phyloP scores from a whole-genome alignment of 2,797 vertebrate genomes.

The Neolamprologus multifasciatus region DNA sequence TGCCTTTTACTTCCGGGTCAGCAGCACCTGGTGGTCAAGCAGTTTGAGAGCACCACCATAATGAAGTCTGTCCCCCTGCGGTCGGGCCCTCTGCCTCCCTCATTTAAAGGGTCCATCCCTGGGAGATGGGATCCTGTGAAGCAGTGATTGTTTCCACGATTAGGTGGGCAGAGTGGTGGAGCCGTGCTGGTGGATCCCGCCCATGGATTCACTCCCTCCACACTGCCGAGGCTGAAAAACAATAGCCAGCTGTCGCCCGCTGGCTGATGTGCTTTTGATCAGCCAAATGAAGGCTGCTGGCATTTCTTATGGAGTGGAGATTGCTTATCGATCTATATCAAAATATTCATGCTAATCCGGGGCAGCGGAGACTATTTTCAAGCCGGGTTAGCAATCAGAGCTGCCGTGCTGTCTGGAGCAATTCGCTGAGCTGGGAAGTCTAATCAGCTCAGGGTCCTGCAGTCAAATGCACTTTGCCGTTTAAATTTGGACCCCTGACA shows the following conservation, averaged over 20 bases:
- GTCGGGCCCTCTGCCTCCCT: conserved; percentile 73
- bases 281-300: conserved; percentile 99
- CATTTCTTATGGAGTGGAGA: conserved; percentile 99
- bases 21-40: conserved; percentile 31
- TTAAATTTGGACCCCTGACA: conserved; percentile 99
- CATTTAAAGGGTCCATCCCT: conserved; percentile 82
- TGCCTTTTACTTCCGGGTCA: conserved; percentile 74
- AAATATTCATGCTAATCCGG: conserved; percentile 99
- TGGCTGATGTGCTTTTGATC: conserved; percentile 97
- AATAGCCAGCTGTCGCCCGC: conserved; percentile 92
- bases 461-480: conserved; percentile 99
- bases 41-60: conserved; percentile 53
- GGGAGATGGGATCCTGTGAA: conserved; percentile 90
- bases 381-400: conserved; percentile 99
- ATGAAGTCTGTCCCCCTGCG: conserved; percentile 77
- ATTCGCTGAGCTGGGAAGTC: conserved; percentile 97
- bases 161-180: conserved; percentile 77
- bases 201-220: conserved; percentile 81
- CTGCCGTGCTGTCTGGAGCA: conserved; percentile 97
- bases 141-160: conserved; percentile 90
- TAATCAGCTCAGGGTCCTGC: conserved; percentile 99
- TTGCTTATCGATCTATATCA: conserved; percentile 99
- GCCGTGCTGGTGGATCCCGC: conserved; percentile 69
- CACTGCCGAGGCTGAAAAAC: conserved; percentile 76
- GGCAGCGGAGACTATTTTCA: conserved; percentile 95